Evolutionary conservation across 2,888 invertebrate genomes (phyloP).

Genomic region (Phyto melanocephala): DNA sequence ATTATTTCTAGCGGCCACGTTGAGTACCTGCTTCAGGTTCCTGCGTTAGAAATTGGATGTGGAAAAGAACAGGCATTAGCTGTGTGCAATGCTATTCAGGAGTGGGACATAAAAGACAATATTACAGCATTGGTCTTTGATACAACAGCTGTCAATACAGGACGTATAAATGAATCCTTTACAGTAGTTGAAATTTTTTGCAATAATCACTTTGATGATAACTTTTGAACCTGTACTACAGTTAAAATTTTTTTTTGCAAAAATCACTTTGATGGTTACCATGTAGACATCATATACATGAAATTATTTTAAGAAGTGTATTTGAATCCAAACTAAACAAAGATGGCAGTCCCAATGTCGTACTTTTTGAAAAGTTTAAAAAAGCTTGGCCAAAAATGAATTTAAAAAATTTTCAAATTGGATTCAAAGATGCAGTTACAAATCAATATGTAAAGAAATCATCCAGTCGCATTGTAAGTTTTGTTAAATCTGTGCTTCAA

Average conservation of each 20-base stretch:
- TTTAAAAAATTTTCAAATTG: no score
- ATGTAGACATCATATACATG: background rate
- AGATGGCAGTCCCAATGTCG: background rate
- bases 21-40: background rate
- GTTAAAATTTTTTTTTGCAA: background rate
- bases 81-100: conserved; percentile 1
- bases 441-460: background rate
- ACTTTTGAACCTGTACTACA: background rate
- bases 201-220: no score
- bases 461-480: background rate
- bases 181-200: no score
- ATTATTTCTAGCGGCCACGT: background rate
- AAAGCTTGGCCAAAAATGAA: background rate
- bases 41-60: background rate
- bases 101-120: background rate
- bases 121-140: background rate
- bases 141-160: background rate
- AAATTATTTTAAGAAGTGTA: background rate
- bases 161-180: background rate
- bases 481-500: background rate
- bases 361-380: background rate
- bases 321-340: background rate
- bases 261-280: background rate
- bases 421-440: background rate
- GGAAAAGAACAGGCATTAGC: background rate